A percentile compares a stretch with the other conserved stretches of the same genome.
phyloP scores from a whole-genome alignment of 2,888 invertebrate genomes.

The Tigriopus californicus region DNA sequence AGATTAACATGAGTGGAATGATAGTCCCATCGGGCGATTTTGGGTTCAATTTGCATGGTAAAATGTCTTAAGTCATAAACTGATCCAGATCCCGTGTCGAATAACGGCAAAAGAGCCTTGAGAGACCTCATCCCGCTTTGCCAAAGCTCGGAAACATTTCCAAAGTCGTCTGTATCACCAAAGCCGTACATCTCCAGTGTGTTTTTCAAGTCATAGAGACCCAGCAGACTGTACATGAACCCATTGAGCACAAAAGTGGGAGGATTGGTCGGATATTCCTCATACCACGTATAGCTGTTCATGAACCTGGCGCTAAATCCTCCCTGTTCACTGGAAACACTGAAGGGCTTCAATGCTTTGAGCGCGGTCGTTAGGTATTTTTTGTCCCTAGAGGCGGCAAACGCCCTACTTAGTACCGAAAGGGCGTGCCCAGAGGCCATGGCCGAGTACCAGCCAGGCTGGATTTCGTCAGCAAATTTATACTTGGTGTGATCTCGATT shows the following conservation, averaged over 20 bases:
- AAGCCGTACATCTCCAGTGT: constrained; percentile 17
- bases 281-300: constrained; percentile 79
- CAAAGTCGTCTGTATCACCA: not conserved
- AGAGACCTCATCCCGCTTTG: constrained; percentile 55
- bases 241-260: constrained; percentile 91
- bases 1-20: constrained; percentile 97
- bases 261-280: constrained; percentile 93
- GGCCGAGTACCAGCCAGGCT: constrained; percentile 67
- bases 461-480: constrained; percentile 3
- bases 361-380: constrained; percentile 62
- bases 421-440: constrained; percentile 87
- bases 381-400: constrained; percentile 47
- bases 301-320: constrained; percentile 71
- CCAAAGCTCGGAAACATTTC: not conserved
- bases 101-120: constrained; percentile 66
- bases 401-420: constrained; percentile 54
- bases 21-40: constrained; percentile 95
- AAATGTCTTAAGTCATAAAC: constrained; percentile 90
- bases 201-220: constrained; percentile 79
- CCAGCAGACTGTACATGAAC: constrained; percentile 89
- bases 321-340: constrained; percentile 47
- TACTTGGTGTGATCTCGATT: constrained; percentile 17
- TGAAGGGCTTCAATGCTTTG: constrained; percentile 57
- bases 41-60: constrained; percentile 68
- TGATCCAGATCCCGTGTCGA: constrained; percentile 85